These are phyloP conservation scores for Troglohyphantes excavatus DNA, from an alignment of 2,888 invertebrate genomes.

Conservation along the genomic window DNA sequence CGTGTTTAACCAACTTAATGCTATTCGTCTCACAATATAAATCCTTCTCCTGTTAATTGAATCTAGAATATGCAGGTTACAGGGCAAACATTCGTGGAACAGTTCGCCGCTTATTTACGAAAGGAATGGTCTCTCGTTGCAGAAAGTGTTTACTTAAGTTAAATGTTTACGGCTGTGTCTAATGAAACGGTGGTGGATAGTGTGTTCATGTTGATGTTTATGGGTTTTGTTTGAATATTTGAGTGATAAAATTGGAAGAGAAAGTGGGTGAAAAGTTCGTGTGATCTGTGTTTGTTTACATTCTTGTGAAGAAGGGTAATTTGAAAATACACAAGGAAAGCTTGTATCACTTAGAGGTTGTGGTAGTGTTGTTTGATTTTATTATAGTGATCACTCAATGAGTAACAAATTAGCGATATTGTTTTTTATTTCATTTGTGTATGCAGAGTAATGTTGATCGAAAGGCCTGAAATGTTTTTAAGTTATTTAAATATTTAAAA, in stretches of 20 bases:
- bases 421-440: too few species aligned
- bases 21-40: slow-evolving; percentile 12
- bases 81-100: slow-evolving; percentile 31
- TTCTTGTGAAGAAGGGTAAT: too few species aligned
- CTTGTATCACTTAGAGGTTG: too few species aligned
- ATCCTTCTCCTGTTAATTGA: slow-evolving; percentile 40
- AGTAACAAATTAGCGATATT: too few species aligned
- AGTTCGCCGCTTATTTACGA: not conserved
- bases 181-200: too few species aligned
- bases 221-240: not conserved
- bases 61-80: not conserved
- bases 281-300: not conserved
- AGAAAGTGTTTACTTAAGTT: not conserved
- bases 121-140: not conserved
- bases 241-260: not conserved
- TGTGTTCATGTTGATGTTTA: not conserved
- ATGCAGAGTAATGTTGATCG: too few species aligned
- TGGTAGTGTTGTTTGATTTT: too few species aligned
- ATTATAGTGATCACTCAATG: too few species aligned
- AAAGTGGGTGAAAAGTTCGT: slow-evolving; percentile 1
- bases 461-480: too few species aligned
- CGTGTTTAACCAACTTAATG: too few species aligned
- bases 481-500: too few species aligned
- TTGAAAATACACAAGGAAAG: too few species aligned
- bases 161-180: not conserved